Conservation (phyloP, 1,140 invertebrate species). For the Drosophila asahinai region DNA sequence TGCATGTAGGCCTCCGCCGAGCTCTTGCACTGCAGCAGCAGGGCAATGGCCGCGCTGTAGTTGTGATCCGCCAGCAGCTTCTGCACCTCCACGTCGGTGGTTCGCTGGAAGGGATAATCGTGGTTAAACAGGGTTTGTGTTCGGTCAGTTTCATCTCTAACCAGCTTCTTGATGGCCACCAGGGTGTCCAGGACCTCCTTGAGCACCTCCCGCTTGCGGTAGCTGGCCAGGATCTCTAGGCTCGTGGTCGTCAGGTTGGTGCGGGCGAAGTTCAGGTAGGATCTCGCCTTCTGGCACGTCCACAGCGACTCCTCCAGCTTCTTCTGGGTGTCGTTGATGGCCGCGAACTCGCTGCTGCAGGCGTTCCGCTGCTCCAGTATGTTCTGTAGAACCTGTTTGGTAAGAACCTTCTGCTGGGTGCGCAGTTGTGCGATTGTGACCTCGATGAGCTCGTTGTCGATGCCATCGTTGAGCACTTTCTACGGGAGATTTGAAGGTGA, state of each 20-base stretch:
- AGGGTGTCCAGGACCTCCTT: slow-evolving; percentile 92
- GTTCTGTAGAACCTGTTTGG: slow-evolving; percentile 95
- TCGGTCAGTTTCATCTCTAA: background rate
- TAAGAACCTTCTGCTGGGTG: slow-evolving; percentile 93
- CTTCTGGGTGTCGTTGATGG: slow-evolving; percentile 91
- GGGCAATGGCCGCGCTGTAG: slow-evolving; percentile 94
- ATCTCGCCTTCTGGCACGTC: slow-evolving; percentile 90
- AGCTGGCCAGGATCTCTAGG: slow-evolving; percentile 94
- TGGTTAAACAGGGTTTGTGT: background rate
- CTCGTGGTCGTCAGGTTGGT: slow-evolving; percentile 93
- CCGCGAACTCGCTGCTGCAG: slow-evolving; percentile 93
- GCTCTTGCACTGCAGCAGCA: slow-evolving; percentile 95
- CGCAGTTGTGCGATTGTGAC: slow-evolving; percentile 88
- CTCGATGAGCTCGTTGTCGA: slow-evolving; percentile 90
- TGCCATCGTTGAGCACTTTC: slow-evolving; percentile 87
- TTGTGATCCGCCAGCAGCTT: slow-evolving; percentile 93
- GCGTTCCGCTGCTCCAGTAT: slow-evolving; percentile 95
- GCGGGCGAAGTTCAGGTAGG: slow-evolving; percentile 90
- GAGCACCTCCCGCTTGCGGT: slow-evolving; percentile 93
- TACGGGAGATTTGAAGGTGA: slow-evolving; percentile 65
- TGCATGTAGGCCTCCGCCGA: slow-evolving; percentile 93
- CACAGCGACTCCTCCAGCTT: slow-evolving; percentile 89
- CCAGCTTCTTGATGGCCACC: slow-evolving; percentile 92
- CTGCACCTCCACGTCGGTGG: slow-evolving; percentile 93
- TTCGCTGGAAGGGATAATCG: slow-evolving; percentile 85